phyloP scores from a whole-genome alignment of 2,797 vertebrate species.

The Notoglanidium macrostoma region DNA sequence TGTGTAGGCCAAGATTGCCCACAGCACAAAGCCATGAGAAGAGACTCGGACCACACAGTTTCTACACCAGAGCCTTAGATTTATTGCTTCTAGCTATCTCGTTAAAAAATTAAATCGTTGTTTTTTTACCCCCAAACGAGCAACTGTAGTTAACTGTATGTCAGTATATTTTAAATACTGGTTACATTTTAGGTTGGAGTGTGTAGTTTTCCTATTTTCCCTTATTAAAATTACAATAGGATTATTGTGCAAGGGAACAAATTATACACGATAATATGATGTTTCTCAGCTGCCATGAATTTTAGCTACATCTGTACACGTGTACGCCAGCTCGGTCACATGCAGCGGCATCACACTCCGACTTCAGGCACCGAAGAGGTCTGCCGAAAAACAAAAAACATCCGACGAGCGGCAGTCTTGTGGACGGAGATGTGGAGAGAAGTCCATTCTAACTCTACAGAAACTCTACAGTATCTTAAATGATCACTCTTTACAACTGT shows the following conservation, averaged over 20 bases:
- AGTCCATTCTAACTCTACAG: neutral
- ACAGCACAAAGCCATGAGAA: constrained; percentile 1
- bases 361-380: neutral
- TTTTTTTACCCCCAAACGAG: no score
- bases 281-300: neutral
- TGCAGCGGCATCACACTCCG: neutral
- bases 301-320: neutral
- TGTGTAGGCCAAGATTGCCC: constrained; percentile 12
- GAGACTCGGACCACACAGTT: constrained; percentile 21
- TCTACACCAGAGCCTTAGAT: neutral
- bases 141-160: neutral
- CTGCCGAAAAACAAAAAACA: neutral
- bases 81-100: neutral
- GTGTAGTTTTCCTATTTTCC: no score
- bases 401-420: no score
- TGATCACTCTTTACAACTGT: neutral
- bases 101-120: neutral
- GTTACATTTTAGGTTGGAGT: neutral
- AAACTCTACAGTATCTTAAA: neutral
- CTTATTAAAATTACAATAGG: neutral
- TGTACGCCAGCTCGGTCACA: neutral
- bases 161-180: neutral
- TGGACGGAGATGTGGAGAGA: neutral
- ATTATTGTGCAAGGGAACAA: neutral
- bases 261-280: neutral